Conservation (phyloP, 1,140 invertebrate species). For the Leptonema lineaticorne region DNA sequence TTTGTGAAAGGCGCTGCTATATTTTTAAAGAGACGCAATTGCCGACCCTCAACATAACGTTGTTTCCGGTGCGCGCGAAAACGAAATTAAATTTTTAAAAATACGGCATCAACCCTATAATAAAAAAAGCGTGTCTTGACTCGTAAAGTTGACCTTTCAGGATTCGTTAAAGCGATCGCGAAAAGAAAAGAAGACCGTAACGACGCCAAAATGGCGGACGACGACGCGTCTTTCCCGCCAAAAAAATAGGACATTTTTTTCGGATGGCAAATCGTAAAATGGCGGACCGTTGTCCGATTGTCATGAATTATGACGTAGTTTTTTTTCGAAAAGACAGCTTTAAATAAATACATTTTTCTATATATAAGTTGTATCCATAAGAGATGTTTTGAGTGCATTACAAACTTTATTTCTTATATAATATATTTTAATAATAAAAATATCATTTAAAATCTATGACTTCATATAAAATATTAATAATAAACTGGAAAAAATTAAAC, state of each 20-base stretch:
- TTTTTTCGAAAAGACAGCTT: no score
- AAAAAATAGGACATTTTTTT: no score
- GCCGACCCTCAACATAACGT: background rate
- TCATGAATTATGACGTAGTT: no score
- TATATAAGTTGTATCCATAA: no score
- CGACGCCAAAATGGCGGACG: background rate
- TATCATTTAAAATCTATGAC: no score
- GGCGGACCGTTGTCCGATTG: background rate
- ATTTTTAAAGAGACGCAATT: background rate
- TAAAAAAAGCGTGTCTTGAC: background rate
- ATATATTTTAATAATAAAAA: no score
- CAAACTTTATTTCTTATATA: no score
- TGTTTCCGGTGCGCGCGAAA: background rate
- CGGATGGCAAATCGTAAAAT: no score
- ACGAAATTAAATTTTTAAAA: slow-evolving; percentile 14
- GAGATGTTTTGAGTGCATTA: no score
- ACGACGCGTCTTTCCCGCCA: background rate
- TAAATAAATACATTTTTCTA: no score
- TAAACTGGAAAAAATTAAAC: no score
- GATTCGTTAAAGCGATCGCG: background rate
- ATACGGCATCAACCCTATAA: background rate
- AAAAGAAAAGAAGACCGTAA: background rate
- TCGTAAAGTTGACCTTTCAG: slow-evolving; percentile 10
- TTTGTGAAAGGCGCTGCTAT: background rate
- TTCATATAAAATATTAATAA: no score